Evolutionary conservation across 23 tunicate species (phyloP), one percentile per base, ranked within the genome.

Genomic region (Ciona savignyi): DNA sequence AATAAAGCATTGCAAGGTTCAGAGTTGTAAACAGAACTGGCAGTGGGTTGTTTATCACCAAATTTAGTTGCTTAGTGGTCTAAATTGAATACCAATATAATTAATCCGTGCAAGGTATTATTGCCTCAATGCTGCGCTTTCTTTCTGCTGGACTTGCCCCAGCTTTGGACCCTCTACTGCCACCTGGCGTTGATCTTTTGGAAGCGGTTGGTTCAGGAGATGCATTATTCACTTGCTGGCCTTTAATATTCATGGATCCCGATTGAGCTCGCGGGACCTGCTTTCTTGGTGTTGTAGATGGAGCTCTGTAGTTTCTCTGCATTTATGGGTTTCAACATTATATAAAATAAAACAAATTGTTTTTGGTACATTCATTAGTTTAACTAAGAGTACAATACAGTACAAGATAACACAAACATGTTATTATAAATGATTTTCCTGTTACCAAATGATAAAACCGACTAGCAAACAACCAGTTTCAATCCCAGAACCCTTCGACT

Each of bases 111-210:
- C 60, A 25, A 9, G 77, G 77, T 9, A 72, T 33, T 33, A 72
- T 51, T 72, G 77, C 77, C 49, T 72, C 77, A 26, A 72, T 72
- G 62, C 65, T 72, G 15, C 48, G 77, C 48, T 42, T 42, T 42
- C 56, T 42, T 42, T 9, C 15, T 9, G 15, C 56, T 42, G 56
- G 56, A 42, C 56, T 42, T 42, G 56, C 56, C 11, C 56, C 56
- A 42, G 15, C 56, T 42, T 42, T 42, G 9, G 56, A 42, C 9
- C 11, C 56, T 42, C 56, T 42, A 15, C 56, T 42, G 56, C 56
- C 56, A 42, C 56, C 56, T 42, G 56, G 56, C 15, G 56, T 42
- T 9, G 56, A 42, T 15, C 56, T 42, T 6, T 9, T 9, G 9
- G 9, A 15, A 15, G 11, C 15, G 11, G 15, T 15, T 42, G 56